Evolutionary conservation across 2,888 invertebrate genomes (phyloP).

Genomic region (Apamea monoglypha): DNA sequence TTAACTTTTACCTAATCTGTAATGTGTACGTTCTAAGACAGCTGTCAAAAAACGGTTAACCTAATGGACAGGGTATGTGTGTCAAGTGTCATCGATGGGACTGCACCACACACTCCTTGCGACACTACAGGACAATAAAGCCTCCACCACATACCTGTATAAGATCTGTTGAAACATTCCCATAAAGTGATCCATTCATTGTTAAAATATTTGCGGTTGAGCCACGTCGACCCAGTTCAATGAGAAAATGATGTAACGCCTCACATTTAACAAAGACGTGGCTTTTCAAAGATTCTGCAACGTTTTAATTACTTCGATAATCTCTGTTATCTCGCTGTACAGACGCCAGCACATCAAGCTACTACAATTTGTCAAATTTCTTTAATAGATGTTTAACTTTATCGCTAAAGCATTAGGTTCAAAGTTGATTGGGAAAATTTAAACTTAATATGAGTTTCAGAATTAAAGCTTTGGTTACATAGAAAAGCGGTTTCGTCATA

Average conservation of each 20-base stretch:
- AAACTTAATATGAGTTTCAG: not conserved
- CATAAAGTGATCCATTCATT: constrained; percentile 46
- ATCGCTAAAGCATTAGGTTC: too few relatives aligned
- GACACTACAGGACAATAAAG: constrained; percentile 6
- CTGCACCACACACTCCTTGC: constrained; percentile 15
- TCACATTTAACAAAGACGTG: constrained; percentile 39
- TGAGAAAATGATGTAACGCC: constrained; percentile 64
- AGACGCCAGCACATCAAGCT: too few relatives aligned
- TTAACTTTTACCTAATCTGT: too few relatives aligned
- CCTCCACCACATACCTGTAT: not conserved
- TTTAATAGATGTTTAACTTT: too few relatives aligned
- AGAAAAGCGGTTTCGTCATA: too few relatives aligned
- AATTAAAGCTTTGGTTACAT: not conserved
- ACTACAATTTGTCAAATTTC: too few relatives aligned
- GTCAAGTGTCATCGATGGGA: not conserved
- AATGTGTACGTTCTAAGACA: too few relatives aligned
- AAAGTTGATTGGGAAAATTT: too few relatives aligned
- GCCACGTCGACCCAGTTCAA: constrained; percentile 61
- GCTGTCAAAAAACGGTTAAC: too few relatives aligned
- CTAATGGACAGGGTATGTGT: not conserved
- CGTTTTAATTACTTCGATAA: constrained; percentile 16
- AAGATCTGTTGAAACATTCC: constrained; percentile 45
- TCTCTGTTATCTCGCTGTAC: not conserved
- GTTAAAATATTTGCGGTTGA: constrained; percentile 51
- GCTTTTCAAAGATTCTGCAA: constrained; percentile 23